A percentile compares a stretch with the other conserved stretches of the same genome.
Evolutionary conservation across 2,113 vertebrate species (phyloP).

Genomic region (Dascyllus trimaculatus): DNA sequence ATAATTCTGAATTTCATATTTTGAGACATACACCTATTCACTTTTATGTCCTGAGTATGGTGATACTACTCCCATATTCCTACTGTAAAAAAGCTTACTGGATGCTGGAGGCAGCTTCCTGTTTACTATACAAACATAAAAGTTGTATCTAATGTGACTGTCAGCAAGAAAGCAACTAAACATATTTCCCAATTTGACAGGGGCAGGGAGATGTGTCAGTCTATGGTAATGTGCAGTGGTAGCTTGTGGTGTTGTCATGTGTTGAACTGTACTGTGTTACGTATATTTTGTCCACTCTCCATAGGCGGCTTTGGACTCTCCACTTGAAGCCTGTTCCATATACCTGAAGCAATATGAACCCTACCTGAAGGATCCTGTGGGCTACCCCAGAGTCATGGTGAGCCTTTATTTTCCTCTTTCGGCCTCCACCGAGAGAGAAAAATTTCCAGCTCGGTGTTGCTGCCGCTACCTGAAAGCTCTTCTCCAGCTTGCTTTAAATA

Average conservation of each 20-base stretch:
- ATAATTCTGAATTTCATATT: neutral
- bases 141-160: neutral
- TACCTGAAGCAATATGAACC: slow-evolving; percentile 92
- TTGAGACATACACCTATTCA: neutral
- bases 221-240: neutral
- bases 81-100: neutral
- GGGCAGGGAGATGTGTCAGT: neutral
- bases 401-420: slow-evolving; percentile 33
- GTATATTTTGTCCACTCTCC: slow-evolving; percentile 23
- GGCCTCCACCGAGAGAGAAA: neutral
- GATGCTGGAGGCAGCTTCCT: neutral
- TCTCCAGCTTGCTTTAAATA: slow-evolving; percentile 47
- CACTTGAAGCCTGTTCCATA: slow-evolving; percentile 86
- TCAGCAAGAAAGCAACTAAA: neutral
- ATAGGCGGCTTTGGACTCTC: slow-evolving; percentile 91
- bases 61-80: neutral
- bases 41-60: no score
- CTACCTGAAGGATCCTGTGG: slow-evolving; percentile 91
- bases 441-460: neutral
- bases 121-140: neutral
- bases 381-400: slow-evolving; percentile 93
- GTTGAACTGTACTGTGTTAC: neutral
- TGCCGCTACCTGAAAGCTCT: slow-evolving; percentile 22
- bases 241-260: neutral
- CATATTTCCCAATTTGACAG: neutral